Evolutionary conservation across 2,113 vertebrate species (phyloP), one percentile per base, ranked within the genome.

Genomic region (Hippocampus comes): DNA sequence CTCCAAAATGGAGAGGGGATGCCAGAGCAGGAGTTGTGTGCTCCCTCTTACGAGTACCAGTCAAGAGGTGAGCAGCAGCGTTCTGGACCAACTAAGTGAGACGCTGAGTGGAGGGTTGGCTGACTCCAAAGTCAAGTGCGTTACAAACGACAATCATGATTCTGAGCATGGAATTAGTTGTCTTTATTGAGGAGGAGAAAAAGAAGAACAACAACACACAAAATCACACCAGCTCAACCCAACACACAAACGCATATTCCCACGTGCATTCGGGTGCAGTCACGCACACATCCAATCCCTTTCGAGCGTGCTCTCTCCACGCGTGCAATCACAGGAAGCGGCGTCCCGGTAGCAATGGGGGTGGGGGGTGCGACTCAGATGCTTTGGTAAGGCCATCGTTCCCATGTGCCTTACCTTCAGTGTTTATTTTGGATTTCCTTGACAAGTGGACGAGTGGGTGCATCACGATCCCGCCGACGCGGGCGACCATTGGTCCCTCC

Each of bases 361-460:
- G 87, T 81, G 77, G 75, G 76, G 76, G 43, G 78, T 82, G 89
- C 86, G 78, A 80, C 82, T 85, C 67, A 72, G 9, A n/a, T n/a
- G 68, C 78, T 61, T 88, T 3, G 63, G 69, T 90, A 91, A 92
- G 91, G 91, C 91, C 87, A 80, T 89, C 82, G 86, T 88, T 89
- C 84, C 88, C 83, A 85, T 76, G 5, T 15, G 63, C 42, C 43
- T 46, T 18, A 48, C 64, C 43, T 17, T 48, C 42, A 23, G 14
- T 59, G 65, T 49, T n/a, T 34, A 27, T 43, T 27, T 48, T 43
- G 46, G 59, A 59, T 53, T n/a, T 55, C 25, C 63, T 84, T 77
- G 77, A 80, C 84, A 82, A 78, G 81, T 80, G 86, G 79, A 80
- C 83, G 78, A 68, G 48, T 59, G 14, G 56, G 68, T 85, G 78